Evolutionary conservation across 2,888 invertebrate genomes (phyloP), one percentile per base, ranked within the genome.

Genomic region (Augochlorella aurata): DNA sequence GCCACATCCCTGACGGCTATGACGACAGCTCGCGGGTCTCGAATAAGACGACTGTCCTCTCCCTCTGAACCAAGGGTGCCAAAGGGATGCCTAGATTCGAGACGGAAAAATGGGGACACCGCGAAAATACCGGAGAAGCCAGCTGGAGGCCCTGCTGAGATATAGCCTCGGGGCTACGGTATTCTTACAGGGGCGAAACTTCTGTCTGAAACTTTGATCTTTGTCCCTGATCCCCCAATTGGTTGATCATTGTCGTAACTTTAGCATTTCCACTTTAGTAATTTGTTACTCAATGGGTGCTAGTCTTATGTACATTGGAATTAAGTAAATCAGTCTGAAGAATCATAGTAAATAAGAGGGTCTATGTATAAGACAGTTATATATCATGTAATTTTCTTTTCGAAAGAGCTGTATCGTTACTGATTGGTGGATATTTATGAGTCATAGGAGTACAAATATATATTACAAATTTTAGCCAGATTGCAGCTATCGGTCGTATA

Each of bases 21-120:
- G 89, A 86, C 82, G 89, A 90, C 86, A 87, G 82, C 85, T 78
- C 81, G 68, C 80, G 84, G 83, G 77, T 45, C 68, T 73, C 61
- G 72, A 68, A 66, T 81, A 69, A 82, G 77, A 74, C n/a, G 68
- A 49, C n/a, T 54, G 12, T 14, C 49, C 8, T n/a, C 58, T 47
- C 50, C 29, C 10, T 14, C 44, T 72, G 74, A 61, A 58, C 58
- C 58, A 49, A 9, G n/a, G 9, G 68, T 44, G 29, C n/a, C 54
- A 14, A 18, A n/a, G 68, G 49, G 75, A 58, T 18, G 38, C 54
- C 52, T 16, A 12, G 70, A 66, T 70, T 70, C 29, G 68, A 18
- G 44, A 58, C 49, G 18, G 68, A 71, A 47, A 66, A 81, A 74
- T 21, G 29, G 52, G 44, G 49, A 65, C 61, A 16, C 10, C 61